phyloP scores from a whole-genome alignment of 2,888 invertebrate species.

The Heliconius sara region DNA sequence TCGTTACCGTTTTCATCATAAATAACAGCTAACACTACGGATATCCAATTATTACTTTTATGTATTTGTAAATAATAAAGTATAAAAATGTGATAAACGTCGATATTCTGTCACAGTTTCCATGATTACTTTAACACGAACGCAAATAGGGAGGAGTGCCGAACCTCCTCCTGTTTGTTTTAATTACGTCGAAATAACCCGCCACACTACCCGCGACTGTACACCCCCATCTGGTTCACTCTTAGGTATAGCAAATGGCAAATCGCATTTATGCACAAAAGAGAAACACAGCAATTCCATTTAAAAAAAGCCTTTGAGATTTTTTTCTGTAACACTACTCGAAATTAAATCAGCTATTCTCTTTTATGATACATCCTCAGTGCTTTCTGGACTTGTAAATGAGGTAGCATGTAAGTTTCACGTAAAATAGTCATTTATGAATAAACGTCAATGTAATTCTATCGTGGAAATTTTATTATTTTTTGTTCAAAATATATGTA shows the following conservation, averaged over 20 bases:
- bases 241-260: constrained; percentile 78
- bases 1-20: constrained; percentile 33
- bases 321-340: constrained; percentile 25
- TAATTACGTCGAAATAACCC: constrained; percentile 80
- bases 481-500: background rate
- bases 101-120: constrained; percentile 67
- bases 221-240: constrained; percentile 59
- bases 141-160: constrained; percentile 81
- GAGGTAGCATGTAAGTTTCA: constrained; percentile 6
- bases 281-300: constrained; percentile 40
- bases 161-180: constrained; percentile 80
- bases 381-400: constrained; percentile 11
- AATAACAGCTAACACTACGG: background rate
- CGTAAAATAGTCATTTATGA: background rate
- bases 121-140: constrained; percentile 80
- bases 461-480: background rate
- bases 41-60: background rate
- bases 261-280: constrained; percentile 67
- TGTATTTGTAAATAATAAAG: background rate
- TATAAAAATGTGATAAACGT: constrained; percentile 47
- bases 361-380: constrained; percentile 12
- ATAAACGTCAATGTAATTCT: background rate
- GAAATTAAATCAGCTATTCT: constrained; percentile 26
- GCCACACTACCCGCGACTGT: constrained; percentile 59
- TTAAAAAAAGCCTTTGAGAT: constrained; percentile 29